A percentile compares a stretch with the other conserved stretches of the same genome.
Conservation (phyloP, 1,140 invertebrate species). For the Melanaphis sacchari region DNA sequence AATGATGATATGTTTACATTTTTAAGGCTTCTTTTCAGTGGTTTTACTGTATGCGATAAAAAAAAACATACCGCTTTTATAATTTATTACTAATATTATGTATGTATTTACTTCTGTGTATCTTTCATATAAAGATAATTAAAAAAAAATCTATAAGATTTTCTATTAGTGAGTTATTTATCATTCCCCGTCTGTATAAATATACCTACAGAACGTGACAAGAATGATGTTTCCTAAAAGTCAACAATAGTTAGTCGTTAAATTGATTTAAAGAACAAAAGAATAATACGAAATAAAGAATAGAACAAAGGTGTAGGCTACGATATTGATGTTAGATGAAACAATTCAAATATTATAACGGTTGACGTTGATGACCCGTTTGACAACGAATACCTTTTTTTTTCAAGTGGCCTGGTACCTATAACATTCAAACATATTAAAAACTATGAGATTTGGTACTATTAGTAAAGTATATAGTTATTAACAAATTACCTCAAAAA, state of each 20-base stretch:
- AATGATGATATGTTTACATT: not conserved
- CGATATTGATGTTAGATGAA: not conserved
- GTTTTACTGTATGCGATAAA: not conserved
- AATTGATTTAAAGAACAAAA: conserved; percentile 36
- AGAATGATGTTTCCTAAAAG: not conserved
- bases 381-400: not conserved
- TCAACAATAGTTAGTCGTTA: conserved; percentile 29
- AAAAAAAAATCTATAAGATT: not conserved
- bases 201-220: not conserved
- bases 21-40: not conserved
- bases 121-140: not conserved
- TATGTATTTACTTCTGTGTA: not conserved
- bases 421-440: not conserved
- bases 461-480: not conserved
- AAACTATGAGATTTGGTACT: not conserved
- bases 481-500: not conserved
- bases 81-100: not conserved
- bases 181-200: not conserved
- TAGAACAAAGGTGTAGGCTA: not conserved
- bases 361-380: conserved; percentile 19
- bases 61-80: conserved; percentile 2
- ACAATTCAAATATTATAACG: conserved; percentile 10
- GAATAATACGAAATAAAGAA: not conserved
- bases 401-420: not conserved
- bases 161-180: not conserved